Conservation (phyloP, 2,888 invertebrate genomes). For the Drosophila birchii region DNA sequence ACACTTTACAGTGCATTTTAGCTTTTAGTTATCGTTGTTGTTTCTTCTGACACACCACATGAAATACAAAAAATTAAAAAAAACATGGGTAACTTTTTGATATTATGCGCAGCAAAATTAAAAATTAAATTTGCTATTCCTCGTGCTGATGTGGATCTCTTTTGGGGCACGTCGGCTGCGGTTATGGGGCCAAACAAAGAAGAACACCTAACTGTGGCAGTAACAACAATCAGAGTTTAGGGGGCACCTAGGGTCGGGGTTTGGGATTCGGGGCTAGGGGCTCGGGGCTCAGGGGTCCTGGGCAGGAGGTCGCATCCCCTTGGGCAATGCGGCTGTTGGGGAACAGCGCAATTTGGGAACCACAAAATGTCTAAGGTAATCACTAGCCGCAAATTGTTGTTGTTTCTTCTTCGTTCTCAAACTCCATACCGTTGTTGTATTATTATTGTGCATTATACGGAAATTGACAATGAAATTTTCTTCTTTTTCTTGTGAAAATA, state of each 20-base stretch:
- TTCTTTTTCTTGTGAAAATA: conserved; percentile 61
- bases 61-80: not conserved
- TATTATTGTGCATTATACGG: conserved; percentile 69
- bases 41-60: no score
- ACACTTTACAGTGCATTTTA: not conserved
- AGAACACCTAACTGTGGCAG: conserved; percentile 42
- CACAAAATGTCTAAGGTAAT: conserved; percentile 70
- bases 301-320: conserved; percentile 55
- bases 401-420: conserved; percentile 19
- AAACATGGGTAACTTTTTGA: conserved; percentile 46
- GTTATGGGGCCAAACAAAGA: conserved; percentile 40
- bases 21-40: not conserved
- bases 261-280: not conserved
- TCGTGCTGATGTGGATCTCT: conserved; percentile 63
- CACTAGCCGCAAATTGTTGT: conserved; percentile 73
- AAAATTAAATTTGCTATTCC: conserved; percentile 69
- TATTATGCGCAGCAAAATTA: conserved; percentile 77
- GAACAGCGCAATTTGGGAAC: conserved; percentile 74
- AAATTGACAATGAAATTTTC: conserved; percentile 78
- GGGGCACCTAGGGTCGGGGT: not conserved
- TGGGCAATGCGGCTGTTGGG: conserved; percentile 55
- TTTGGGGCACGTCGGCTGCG: conserved; percentile 32
- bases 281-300: not conserved
- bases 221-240: conserved; percentile 34
- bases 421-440: conserved; percentile 18